Evolutionary conservation across 1,140 invertebrate species (phyloP).

Genomic region (Heliconius himera): DNA sequence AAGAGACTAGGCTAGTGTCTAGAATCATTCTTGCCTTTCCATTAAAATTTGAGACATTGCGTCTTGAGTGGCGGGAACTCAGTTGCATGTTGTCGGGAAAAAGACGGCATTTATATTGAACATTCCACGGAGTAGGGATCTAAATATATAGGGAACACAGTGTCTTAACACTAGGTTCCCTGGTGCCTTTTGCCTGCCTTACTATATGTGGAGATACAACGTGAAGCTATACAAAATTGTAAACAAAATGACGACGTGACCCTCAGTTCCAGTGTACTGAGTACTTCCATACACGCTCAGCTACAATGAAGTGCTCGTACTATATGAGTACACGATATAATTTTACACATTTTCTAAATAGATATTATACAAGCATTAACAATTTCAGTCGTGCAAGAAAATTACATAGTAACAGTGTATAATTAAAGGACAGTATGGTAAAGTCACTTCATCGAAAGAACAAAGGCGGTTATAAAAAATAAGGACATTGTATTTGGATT

Average conservation of each 20-base stretch:
- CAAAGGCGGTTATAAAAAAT: too few relatives aligned
- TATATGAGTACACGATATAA: neutral
- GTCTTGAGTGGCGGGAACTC: neutral
- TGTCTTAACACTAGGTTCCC: too few relatives aligned
- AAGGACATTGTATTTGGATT: too few relatives aligned
- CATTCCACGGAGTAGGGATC: neutral
- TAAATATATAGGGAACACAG: too few relatives aligned
- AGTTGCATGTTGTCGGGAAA: neutral
- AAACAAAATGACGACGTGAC: neutral
- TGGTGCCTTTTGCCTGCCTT: too few relatives aligned
- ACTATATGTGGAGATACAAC: too few relatives aligned
- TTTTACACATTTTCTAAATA: neutral
- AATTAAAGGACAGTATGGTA: neutral
- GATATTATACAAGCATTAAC: neutral
- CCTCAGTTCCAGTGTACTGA: neutral
- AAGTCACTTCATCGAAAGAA: too few relatives aligned
- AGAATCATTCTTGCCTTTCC: neutral
- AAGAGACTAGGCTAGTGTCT: neutral
- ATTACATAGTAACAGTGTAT: slow-evolving; percentile 7
- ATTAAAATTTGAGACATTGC: neutral
- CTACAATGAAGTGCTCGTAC: slow-evolving; percentile 16
- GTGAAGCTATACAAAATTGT: neutral
- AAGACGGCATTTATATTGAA: neutral
- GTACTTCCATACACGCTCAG: neutral
- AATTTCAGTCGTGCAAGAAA: slow-evolving; percentile 4